phyloP scores from a whole-genome alignment of 2,888 invertebrate species.

The Cerastoderma edule region DNA sequence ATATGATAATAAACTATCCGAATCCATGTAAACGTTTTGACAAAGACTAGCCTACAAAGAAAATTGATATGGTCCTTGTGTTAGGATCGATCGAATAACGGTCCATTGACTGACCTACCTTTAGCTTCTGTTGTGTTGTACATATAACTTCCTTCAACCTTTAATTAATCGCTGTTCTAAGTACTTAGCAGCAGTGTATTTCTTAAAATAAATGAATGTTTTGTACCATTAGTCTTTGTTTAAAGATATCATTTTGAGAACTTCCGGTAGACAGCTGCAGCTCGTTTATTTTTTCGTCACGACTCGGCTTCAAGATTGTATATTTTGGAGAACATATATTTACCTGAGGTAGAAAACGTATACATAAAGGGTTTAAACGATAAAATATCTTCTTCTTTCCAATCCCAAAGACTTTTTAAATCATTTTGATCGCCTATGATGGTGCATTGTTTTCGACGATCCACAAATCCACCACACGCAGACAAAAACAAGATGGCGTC shows the following conservation, averaged over 20 bases:
- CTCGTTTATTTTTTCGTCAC: background rate
- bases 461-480: conserved; percentile 36
- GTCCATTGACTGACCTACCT: no score
- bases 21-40: no score
- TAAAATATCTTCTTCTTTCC: conserved; percentile 7
- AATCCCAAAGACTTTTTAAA: background rate
- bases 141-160: no score
- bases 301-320: background rate
- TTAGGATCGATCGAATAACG: no score
- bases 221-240: conserved; percentile 44
- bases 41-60: no score
- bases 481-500: conserved; percentile 63
- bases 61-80: no score
- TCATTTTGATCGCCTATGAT: conserved; percentile 25
- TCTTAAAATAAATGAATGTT: no score
- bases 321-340: background rate
- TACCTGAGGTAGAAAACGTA: conserved; percentile 13
- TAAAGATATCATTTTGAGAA: conserved; percentile 51
- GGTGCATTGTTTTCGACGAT: conserved; percentile 38
- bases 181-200: no score
- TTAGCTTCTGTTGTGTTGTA: no score
- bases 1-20: no score
- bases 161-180: no score
- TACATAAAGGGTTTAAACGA: background rate
- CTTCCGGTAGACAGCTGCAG: conserved; percentile 53